A percentile compares a stretch with the other conserved stretches of the same genome.
Evolutionary conservation across 2,888 invertebrate species (phyloP).

Genomic region (Euspilapteryx auroguttella): DNA sequence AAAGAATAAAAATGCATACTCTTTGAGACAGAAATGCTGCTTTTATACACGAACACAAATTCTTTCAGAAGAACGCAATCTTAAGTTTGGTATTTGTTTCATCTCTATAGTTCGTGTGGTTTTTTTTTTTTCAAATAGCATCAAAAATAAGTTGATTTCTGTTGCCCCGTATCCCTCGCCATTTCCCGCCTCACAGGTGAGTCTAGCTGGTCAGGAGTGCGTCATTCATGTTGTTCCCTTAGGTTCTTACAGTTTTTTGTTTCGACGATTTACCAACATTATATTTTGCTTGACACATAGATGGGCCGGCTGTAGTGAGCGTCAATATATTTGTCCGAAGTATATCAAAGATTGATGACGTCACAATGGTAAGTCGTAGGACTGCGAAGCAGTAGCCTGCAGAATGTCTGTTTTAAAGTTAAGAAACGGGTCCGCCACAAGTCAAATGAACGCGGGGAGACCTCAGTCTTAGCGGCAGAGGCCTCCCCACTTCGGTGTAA

Average conservation of each 20-base stretch:
- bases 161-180: no score
- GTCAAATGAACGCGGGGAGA: constrained; percentile 58
- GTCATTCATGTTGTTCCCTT: constrained; percentile 17
- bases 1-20: no score
- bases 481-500: constrained; percentile 31
- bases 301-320: constrained; percentile 94
- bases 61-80: no score
- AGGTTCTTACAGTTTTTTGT: constrained; percentile 29
- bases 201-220: no score
- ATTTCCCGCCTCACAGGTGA: no score
- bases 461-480: constrained; percentile 32
- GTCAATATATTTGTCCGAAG: constrained; percentile 99
- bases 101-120: constrained; percentile 20
- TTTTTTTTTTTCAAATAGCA: constrained; percentile 14
- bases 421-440: no score
- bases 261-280: constrained; percentile 8
- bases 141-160: no score
- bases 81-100: constrained; percentile 13
- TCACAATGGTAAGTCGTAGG: constrained; percentile 92
- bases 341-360: constrained; percentile 99
- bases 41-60: constrained; percentile 52
- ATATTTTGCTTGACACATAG: constrained; percentile 63
- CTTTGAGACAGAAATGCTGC: no score
- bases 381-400: no score
- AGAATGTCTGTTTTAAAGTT: no score